Conservation (phyloP, 2,888 invertebrate genomes). For the Rhopalosiphum nymphaeae region DNA sequence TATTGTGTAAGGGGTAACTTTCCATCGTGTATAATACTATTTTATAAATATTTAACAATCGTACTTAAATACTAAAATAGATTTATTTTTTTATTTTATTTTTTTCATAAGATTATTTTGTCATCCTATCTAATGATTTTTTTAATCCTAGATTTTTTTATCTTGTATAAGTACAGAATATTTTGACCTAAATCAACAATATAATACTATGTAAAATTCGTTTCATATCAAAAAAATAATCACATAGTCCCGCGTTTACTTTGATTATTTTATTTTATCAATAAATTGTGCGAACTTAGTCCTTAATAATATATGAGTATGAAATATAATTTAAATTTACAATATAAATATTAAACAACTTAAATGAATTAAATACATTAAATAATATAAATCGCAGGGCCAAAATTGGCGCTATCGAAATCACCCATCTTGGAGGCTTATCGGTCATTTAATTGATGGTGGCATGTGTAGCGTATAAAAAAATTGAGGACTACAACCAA, state of each 20-base stretch:
- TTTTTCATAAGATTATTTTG: background rate
- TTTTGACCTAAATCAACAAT: background rate
- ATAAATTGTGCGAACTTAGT: background rate
- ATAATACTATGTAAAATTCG: background rate
- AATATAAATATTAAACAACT: background rate
- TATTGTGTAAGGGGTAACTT: background rate
- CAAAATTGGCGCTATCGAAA: background rate
- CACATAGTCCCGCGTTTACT: background rate
- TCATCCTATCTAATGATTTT: background rate
- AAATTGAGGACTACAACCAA: background rate
- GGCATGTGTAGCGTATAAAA: background rate
- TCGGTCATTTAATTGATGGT: background rate
- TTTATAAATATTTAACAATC: background rate
- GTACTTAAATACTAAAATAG: background rate
- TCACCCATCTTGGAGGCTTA: background rate
- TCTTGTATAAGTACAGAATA: background rate
- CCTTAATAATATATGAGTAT: background rate
- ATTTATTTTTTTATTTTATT: background rate
- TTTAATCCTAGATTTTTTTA: background rate
- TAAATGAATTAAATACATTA: background rate
- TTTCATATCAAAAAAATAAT: background rate
- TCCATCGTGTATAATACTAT: background rate
- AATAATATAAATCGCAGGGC: background rate
- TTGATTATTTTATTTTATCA: background rate
- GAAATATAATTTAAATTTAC: background rate